Evolutionary conservation across 2,113 vertebrate genomes (phyloP).

Genomic region (Dendrocopos noguchii): DNA sequence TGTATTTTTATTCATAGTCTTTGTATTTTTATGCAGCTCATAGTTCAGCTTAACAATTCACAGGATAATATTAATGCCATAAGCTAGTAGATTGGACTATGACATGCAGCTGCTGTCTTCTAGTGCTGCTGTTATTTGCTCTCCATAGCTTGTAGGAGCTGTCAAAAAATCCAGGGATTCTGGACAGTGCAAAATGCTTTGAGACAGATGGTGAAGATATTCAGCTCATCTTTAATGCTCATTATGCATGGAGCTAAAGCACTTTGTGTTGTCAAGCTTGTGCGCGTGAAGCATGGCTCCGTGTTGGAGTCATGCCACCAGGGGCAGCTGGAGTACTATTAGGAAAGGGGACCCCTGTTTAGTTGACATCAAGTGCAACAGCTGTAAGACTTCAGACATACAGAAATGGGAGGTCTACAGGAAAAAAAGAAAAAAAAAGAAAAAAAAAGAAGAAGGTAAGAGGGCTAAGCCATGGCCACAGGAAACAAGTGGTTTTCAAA

Average conservation of each 20-base stretch:
- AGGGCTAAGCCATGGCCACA: not conserved
- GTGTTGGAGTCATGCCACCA: accelerated
- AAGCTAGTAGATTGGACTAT: not conserved
- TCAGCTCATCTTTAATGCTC: accelerated
- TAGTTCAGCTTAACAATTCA: not conserved
- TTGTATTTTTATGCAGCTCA: not conserved
- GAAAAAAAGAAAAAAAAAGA: not conserved
- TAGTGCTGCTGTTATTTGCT: not conserved
- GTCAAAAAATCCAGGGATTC: not conserved
- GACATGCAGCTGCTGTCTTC: not conserved
- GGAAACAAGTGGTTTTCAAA: not conserved
- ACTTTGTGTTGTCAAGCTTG: accelerated
- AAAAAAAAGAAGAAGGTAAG: not conserved
- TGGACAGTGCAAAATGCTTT: not conserved
- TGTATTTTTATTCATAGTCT: not conserved
- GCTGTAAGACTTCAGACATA: not conserved
- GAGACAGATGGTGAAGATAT: not conserved
- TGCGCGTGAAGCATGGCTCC: accelerated
- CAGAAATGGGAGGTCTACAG: too few species aligned
- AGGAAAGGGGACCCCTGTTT: accelerated
- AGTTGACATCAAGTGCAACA: accelerated
- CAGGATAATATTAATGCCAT: not conserved
- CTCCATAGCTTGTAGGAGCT: not conserved
- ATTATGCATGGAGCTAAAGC: accelerated
- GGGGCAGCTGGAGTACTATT: accelerated